phyloP scores from a whole-genome alignment of 92 coral and sea anemone genomes.

The Chrysogorgia sp. region DNA sequence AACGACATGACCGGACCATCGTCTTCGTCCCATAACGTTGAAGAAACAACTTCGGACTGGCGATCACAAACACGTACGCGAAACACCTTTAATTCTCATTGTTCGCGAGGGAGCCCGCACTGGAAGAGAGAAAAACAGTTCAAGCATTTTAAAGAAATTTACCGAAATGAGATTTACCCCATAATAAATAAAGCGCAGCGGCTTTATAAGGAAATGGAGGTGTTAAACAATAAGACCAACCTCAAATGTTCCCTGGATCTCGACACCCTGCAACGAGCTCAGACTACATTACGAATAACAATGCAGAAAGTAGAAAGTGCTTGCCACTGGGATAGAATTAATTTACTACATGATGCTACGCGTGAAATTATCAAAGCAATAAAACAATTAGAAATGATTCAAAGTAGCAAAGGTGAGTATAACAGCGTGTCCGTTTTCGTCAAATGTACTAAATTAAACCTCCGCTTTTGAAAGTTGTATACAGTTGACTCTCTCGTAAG shows the following conservation, averaged over 20 bases:
- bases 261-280: slow-evolving; percentile 4
- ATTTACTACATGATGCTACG: not conserved
- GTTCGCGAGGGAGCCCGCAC: slow-evolving; percentile 41
- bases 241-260: slow-evolving; percentile 11
- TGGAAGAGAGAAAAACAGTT: slow-evolving; percentile 62
- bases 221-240: not conserved
- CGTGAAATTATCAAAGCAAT: not conserved
- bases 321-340: not conserved
- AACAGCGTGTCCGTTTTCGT: too few species aligned
- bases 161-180: slow-evolving; percentile 26
- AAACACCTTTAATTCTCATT: slow-evolving; percentile 17
- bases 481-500: too few species aligned
- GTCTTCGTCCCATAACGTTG: slow-evolving; percentile 1
- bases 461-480: too few species aligned
- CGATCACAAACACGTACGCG: not conserved
- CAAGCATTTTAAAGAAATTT: slow-evolving; percentile 47
- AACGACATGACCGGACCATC: not conserved
- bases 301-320: slow-evolving; percentile 15
- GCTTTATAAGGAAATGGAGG: slow-evolving; percentile 2
- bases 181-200: slow-evolving; percentile 22
- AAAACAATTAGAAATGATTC: not conserved
- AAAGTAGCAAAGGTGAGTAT: not conserved
- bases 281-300: not conserved
- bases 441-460: too few species aligned
- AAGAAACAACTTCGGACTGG: slow-evolving; percentile 1